These are phyloP conservation scores for Acipenser ruthenus DNA, from an alignment of 2,797 vertebrate species.

Conservation along the genomic window DNA sequence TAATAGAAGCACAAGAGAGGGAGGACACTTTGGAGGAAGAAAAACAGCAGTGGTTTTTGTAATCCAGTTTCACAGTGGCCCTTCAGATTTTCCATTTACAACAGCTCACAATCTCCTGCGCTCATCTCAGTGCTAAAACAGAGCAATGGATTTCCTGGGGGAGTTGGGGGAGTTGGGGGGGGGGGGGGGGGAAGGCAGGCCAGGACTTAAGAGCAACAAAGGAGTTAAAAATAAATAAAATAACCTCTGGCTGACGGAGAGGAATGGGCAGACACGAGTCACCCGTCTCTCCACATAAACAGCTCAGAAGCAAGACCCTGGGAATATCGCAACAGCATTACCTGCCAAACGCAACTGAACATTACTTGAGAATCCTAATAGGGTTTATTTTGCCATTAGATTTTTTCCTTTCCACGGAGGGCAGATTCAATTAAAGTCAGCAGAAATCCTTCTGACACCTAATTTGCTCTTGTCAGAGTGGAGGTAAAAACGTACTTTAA, in stretches of 20 bases:
- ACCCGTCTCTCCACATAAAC: slow-evolving; percentile 37
- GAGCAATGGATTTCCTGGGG: slow-evolving; percentile 38
- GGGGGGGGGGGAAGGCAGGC: too few species aligned
- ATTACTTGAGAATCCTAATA: slow-evolving; percentile 81
- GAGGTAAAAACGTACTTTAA: slow-evolving; percentile 69
- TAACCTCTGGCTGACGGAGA: slow-evolving; percentile 14
- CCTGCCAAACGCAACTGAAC: slow-evolving; percentile 64
- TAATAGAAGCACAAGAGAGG: slow-evolving; percentile 15
- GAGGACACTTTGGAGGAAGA: not conserved
- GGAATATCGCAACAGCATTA: slow-evolving; percentile 20
- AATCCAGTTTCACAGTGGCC: slow-evolving; percentile 1
- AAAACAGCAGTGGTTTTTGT: not conserved
- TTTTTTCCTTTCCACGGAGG: slow-evolving; percentile 69
- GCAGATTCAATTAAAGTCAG: slow-evolving; percentile 90
- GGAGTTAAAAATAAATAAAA: slow-evolving; percentile 22
- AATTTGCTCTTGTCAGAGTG: slow-evolving; percentile 78
- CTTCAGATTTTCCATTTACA: slow-evolving; percentile 6
- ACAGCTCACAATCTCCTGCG: slow-evolving; percentile 32
- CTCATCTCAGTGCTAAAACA: slow-evolving; percentile 34
- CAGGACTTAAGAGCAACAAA: slow-evolving; percentile 48
- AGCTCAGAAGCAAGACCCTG: slow-evolving; percentile 25
- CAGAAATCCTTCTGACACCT: slow-evolving; percentile 89
- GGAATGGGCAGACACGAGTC: slow-evolving; percentile 18
- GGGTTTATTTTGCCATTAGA: slow-evolving; percentile 81
- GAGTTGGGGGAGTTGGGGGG: too few species aligned